Base-by-base conservation (phyloP, 1,140 invertebrate genomes). In the Scaptomyza montana region DNA sequence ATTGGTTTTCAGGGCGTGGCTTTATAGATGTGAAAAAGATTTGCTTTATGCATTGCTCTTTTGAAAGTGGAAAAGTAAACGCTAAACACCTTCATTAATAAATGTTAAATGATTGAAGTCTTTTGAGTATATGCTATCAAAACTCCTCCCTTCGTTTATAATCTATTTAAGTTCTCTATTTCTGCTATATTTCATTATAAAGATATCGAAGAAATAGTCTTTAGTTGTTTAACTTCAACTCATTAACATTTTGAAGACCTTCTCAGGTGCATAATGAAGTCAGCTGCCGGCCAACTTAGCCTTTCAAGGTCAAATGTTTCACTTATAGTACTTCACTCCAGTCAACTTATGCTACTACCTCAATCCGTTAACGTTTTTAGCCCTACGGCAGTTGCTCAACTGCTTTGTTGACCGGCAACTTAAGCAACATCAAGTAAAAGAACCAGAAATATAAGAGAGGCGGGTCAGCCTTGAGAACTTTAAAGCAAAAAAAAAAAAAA, bases 401-500 rank as follows among this genome's bases (percentile, higher is more conserved):
- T n/a, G 53, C 63, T 49, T 57, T 59, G 68, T 59, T 36, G 9
- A 51, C 69, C 55, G 28, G 50, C 56, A n/a, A 21, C 51, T 36
- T 36, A 9, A 56, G 33, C 21, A 19, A 39, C 33, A 46, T 41
- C 33, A 47, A 54, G 4, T 21, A 7, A 0, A n/a, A 30, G 21
- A 55, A 45, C 47, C 36, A 39, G 39, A 56, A 59, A 50, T 43
- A 30, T 50, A 39, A 33, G 36, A 5, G 13, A 43, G 43, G 36
- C 36, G 25, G 30, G 43, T 64, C 60, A 77, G 55, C 60, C 71
- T 70, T 74, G 61, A 49, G 70, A 64, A 77, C 57, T 60, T 39
- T 19, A 59, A 73, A 73, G 63, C 50, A 53, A 51, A 53, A 43
- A 67, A 47, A 10, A 45, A 19, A 28, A 12, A 33, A 43, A 21